Percentiles rank a stretch among this genome's conserved stretches.
Evolutionary conservation across 2,113 vertebrate genomes (phyloP).

Genomic region (Cynopterus brachyotis): DNA sequence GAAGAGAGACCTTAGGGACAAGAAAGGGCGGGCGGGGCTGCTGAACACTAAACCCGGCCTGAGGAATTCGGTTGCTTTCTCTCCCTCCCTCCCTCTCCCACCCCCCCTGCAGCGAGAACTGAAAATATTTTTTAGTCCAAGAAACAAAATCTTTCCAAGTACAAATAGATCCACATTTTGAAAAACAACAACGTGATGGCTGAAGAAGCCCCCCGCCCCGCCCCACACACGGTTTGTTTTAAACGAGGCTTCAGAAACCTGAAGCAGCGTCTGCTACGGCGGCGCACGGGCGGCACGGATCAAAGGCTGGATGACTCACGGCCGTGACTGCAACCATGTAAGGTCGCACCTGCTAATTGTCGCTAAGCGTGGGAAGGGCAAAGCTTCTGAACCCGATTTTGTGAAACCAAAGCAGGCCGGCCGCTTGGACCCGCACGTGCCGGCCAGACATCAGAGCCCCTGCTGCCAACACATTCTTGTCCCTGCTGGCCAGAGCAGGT

Average conservation of each 20-base stretch:
- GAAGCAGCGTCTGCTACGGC: not conserved
- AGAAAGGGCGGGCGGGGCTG: fast-evolving
- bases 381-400: not conserved
- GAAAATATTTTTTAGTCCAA: not conserved
- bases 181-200: not conserved
- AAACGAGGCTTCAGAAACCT: not conserved
- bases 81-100: not conserved
- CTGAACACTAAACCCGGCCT: not conserved
- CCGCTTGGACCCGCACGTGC: fast-evolving
- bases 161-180: not conserved
- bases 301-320: not conserved
- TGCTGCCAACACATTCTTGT: not conserved
- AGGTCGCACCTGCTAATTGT: not conserved
- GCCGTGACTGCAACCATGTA: not conserved
- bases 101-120: not conserved
- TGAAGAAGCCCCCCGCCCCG: not conserved
- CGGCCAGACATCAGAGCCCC: not conserved
- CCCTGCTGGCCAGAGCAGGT: conserved; percentile 6
- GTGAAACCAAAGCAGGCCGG: not conserved
- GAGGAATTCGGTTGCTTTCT: not conserved
- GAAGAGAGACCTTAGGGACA: too few relatives aligned
- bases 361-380: conserved; percentile 17
- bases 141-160: not conserved
- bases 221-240: not conserved
- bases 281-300: not conserved